Base-by-base conservation (phyloP, 2,888 invertebrate species). In the Gastrophysa polygoni region DNA sequence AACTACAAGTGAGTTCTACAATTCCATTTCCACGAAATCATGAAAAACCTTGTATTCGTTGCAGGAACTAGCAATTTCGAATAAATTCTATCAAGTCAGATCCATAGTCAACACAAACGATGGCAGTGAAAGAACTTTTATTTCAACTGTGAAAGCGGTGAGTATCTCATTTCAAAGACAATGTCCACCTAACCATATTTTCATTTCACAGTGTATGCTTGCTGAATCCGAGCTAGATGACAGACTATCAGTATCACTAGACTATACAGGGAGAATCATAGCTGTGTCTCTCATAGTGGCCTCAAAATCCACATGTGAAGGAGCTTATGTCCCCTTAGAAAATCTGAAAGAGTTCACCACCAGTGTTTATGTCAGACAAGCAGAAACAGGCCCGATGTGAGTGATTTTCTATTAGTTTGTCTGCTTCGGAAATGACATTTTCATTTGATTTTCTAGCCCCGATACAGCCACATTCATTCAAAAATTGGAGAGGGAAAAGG, bases 391-490 rank as follows among this genome's bases (percentile, higher is more conserved):
- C 7, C 95, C 95, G 56, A 85, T 89, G 87, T 88, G 83, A 82
- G 85, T 82, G 44, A 59, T 58, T 24, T 44, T 54, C 54, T 20
- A 56, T 57, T 57, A 66, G 54, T 52, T 58, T 55, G 20, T 38
- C 38, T 49, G 18, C 20, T 5, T 49, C 8, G 5, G 11, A 18
- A 16, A 6, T 21, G 21, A 8, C 47, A 16, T 29, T 28, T n/a
- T 17, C 11, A 49, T 46, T 21, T 28, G 20, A 16, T 44, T 44
- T 48, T 69, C 5, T 32, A 92, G 92, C 46, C 98, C 98, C 34
- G 98, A 98, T 72, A 98, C 97, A n/a, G 92, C 95, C 48, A 89
- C 92, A 2, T 98, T 95, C 76, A 91, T 98, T 71, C 95, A 96
- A 78, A 96, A 96, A 81, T 79, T 97, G 54, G 97, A 98, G 78